Percentiles rank a stretch among this genome's conserved stretches.
These are phyloP conservation scores for Odontamblyopus rebecca DNA, from an alignment of 2,797 vertebrate species.

Conservation along the genomic window DNA sequence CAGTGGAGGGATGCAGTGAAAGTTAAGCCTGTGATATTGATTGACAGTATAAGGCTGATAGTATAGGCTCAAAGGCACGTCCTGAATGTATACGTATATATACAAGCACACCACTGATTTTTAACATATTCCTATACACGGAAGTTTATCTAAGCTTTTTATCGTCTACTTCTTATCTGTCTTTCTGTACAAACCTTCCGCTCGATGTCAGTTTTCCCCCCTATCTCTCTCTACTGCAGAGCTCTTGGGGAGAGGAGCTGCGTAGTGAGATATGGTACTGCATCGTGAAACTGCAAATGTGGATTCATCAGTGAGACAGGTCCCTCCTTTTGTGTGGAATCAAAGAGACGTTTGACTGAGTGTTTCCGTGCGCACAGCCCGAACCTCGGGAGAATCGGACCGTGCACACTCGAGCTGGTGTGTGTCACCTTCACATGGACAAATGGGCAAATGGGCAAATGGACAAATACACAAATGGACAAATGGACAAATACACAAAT, in stretches of 20 bases:
- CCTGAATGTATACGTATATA: conserved; percentile 14
- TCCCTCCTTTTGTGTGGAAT: conserved; percentile 10
- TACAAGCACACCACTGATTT: background rate
- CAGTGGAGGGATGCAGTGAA: conserved; percentile 55
- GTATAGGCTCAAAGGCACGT: conserved; percentile 25
- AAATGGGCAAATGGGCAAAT: too few relatives aligned
- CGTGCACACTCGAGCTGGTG: background rate
- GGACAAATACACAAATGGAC: too few relatives aligned
- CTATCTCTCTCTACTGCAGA: conserved; percentile 56
- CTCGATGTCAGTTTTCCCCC: conserved; percentile 4
- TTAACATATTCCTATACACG: conserved; percentile 18
- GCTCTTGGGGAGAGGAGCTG: conserved; percentile 60
- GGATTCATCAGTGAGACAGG: conserved; percentile 50
- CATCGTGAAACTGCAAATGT: conserved; percentile 69
- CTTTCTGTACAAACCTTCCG: conserved; percentile 35
- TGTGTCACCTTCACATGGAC: conserved; percentile 22
- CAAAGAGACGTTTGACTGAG: conserved; percentile 12
- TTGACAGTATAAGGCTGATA: conserved; percentile 57
- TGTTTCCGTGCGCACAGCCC: conserved; percentile 4
- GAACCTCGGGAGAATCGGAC: conserved; percentile 6
- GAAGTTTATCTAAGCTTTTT: conserved; percentile 3
- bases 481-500: too few relatives aligned
- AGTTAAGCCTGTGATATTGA: conserved; percentile 58
- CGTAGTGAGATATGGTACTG: conserved; percentile 73
- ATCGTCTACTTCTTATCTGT: conserved; percentile 18